Percentiles rank a stretch among this genome's conserved stretches.
Evolutionary conservation across 2,797 vertebrate genomes (phyloP).

Genomic region (Epinephelus awoara): DNA sequence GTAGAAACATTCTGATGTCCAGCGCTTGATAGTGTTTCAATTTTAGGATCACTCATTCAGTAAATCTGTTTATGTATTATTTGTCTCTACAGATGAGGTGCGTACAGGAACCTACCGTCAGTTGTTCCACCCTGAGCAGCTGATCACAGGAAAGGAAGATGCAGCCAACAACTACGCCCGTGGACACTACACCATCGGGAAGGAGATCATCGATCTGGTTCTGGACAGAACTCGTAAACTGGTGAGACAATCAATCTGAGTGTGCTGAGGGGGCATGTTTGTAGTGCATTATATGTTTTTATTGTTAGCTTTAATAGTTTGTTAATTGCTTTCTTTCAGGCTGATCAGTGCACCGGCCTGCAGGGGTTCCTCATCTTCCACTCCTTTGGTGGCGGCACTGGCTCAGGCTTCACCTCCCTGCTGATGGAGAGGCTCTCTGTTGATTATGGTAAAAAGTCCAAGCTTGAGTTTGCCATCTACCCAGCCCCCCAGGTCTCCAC

Average conservation of each 20-base stretch:
- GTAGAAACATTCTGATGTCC: not conserved
- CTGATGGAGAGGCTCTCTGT: constrained; percentile 93
- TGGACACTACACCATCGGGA: constrained; percentile 87
- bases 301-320: not conserved
- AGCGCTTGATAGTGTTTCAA: not conserved
- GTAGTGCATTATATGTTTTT: not conserved
- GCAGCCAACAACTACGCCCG: constrained; percentile 87
- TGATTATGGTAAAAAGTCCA: constrained; percentile 93
- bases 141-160: constrained; percentile 87
- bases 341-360: constrained; percentile 90
- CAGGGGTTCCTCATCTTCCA: constrained; percentile 90
- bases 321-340: constrained; percentile 62
- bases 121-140: constrained; percentile 85
- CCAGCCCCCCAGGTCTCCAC: constrained; percentile 92
- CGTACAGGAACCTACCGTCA: constrained; percentile 82
- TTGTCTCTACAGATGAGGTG: constrained; percentile 70
- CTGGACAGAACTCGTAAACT: constrained; percentile 85
- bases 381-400: constrained; percentile 90
- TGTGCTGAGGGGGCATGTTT: not conserved
- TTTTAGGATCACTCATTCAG: not conserved
- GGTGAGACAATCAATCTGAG: constrained; percentile 65
- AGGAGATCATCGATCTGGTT: constrained; percentile 86
- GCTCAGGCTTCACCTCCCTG: constrained; percentile 93
- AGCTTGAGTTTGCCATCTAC: constrained; percentile 91
- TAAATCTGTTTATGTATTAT: not conserved